Evolutionary conservation across 1,140 invertebrate genomes (phyloP).

Genomic region (Aphis craccivora): DNA sequence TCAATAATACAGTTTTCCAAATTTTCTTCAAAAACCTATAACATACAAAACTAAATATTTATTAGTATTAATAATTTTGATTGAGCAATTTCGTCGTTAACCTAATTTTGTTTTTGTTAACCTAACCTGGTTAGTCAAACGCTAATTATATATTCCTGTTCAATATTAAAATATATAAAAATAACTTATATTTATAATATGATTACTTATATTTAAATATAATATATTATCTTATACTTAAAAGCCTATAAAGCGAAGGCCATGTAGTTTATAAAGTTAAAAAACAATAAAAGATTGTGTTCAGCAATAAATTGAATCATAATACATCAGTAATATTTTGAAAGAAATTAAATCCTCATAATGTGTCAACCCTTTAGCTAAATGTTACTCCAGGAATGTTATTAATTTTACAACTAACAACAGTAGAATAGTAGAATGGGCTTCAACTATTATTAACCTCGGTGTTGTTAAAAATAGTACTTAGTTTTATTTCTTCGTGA

Average conservation of each 20-base stretch:
- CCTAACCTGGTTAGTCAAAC: not conserved
- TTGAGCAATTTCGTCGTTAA: no score
- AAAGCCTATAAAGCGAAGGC: not conserved
- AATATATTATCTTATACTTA: no score
- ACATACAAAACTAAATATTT: not conserved
- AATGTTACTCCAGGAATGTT: constrained; percentile 44
- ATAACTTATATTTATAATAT: no score
- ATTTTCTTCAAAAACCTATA: not conserved
- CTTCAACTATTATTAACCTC: constrained; percentile 33
- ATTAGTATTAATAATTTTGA: no score
- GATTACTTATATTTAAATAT: no score
- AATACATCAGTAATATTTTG: not conserved
- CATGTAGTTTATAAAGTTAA: not conserved
- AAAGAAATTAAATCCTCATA: constrained; percentile 5
- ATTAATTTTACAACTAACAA: constrained; percentile 18
- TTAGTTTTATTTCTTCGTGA: constrained; percentile 1
- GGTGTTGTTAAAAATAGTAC: constrained; percentile 41
- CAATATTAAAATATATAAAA: no score
- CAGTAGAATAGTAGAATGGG: constrained; percentile 27
- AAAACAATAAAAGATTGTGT: not conserved
- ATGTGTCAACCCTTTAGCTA: constrained; percentile 31
- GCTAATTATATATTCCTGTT: no score
- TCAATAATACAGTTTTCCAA: not conserved
- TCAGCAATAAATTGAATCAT: not conserved
- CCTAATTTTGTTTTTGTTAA: not conserved